Evolutionary conservation across 2,888 invertebrate genomes (phyloP).

Genomic region (Chaetoderma sp.): DNA sequence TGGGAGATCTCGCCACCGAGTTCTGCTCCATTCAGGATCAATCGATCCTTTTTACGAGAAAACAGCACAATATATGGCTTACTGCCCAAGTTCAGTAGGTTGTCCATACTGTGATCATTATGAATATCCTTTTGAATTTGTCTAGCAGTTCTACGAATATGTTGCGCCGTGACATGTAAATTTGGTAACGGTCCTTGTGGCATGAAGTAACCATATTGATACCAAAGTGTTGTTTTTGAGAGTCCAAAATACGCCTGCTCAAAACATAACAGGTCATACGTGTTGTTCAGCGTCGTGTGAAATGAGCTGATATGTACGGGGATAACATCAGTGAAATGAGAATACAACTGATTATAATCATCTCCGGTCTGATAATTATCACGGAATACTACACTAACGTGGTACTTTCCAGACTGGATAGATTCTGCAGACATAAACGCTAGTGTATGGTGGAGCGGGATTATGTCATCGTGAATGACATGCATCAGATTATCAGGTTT

Average conservation of each 20-base stretch:
- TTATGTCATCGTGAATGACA: constrained; percentile 72
- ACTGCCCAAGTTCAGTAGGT: constrained; percentile 1
- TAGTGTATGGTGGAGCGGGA: constrained; percentile 69
- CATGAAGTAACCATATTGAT: constrained; percentile 71
- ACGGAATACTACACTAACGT: constrained; percentile 58
- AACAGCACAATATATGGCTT: constrained; percentile 56
- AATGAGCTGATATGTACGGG: too few relatives aligned
- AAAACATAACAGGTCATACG: constrained; percentile 65
- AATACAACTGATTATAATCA: constrained; percentile 63
- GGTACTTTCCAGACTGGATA: constrained; percentile 20
- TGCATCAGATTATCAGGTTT: constrained; percentile 74
- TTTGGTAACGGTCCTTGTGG: constrained; percentile 68
- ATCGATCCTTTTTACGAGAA: constrained; percentile 66
- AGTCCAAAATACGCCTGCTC: constrained; percentile 67
- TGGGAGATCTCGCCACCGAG: constrained; percentile 58
- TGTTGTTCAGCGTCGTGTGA: constrained; percentile 37
- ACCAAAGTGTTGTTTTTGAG: constrained; percentile 68
- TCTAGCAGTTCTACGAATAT: constrained; percentile 37
- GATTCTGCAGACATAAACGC: constrained; percentile 39
- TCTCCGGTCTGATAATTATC: constrained; percentile 59
- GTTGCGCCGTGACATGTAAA: constrained; percentile 37
- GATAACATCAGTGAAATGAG: too few relatives aligned
- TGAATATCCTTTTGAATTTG: constrained; percentile 38
- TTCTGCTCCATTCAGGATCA: constrained; percentile 70
- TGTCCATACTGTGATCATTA: constrained; percentile 2